Evolutionary conservation across 2,888 invertebrate species (phyloP), one percentile per base, ranked within the genome.

Genomic region (Polymixis lichenea): DNA sequence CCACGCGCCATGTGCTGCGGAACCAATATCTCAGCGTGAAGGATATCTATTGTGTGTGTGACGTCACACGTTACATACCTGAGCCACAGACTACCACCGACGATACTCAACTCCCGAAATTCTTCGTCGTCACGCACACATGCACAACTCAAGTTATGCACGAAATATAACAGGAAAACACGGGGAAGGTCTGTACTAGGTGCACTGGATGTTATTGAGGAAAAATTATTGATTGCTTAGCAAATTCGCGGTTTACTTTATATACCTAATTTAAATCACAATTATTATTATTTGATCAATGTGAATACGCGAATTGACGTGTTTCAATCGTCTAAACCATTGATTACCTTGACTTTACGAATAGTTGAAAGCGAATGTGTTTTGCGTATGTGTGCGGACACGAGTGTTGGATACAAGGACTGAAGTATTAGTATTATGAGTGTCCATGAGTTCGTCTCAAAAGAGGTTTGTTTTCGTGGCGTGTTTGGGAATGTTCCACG

Each of bases 21-120:
- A 68, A 69, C 64, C 60, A 69, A 72, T 77, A 70, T 60, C 56
- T 74, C 77, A 67, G 53, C 19, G 60, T 25, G 81, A 60, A 55
- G 66, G 76, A 71, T 67, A 62, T 70, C 65, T 69, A 25, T 22
- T 46, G 62, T 9, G 61, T 46, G 8, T 22, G 32, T 60, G 67
- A 53, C n/a, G n/a, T n/a, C n/a, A n/a, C n/a, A n/a, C n/a, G 9
- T 11, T 25, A 51, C n/a, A 15, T 72, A 70, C 62, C 66, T 77
- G 72, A 62, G 51, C 2, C 69, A 17, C 25, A 43, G 6, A 28
- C n/a, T 28, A n/a, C 8, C n/a, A 7, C 3, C 22, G 11, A 22
- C n/a, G 15, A 51, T 15, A 46, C 43, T 17, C 5, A 46, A 60
- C 43, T 28, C 15, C 28, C 22, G 13, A 32, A 13, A 2, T 38